Percentiles rank a stretch among this genome's conserved stretches.
These are phyloP conservation scores for Mareca penelope DNA, from an alignment of 2,797 vertebrate genomes.

Conservation along the genomic window DNA sequence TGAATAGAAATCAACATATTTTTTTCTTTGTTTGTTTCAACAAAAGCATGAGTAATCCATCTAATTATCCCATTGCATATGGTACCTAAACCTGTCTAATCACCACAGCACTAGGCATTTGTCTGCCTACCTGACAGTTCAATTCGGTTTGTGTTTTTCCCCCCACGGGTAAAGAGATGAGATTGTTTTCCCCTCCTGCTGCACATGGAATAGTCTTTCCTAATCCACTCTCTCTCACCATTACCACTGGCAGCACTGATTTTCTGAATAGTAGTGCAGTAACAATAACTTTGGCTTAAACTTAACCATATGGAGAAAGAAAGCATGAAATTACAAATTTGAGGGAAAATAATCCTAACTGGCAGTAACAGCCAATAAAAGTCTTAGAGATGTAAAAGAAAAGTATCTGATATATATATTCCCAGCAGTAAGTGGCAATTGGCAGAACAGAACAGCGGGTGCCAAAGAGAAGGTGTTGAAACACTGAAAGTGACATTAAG, in stretches of 20 bases:
- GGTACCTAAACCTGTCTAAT: background rate
- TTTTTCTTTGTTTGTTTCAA: conserved; percentile 31
- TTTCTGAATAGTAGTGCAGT: background rate
- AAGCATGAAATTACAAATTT: background rate
- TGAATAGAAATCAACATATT: background rate
- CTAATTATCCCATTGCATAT: background rate
- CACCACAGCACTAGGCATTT: conserved; percentile 26
- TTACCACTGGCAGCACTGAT: background rate
- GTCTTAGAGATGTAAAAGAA: background rate
- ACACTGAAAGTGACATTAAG: conserved; percentile 2
- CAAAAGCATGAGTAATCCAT: conserved; percentile 14
- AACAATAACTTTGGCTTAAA: background rate
- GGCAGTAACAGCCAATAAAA: background rate
- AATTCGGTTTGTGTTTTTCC: background rate
- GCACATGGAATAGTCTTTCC: background rate
- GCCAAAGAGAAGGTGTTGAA: background rate
- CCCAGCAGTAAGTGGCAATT: conserved; percentile 25
- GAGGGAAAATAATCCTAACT: background rate
- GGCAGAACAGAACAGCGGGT: conserved; percentile 41
- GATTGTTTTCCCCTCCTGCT: background rate
- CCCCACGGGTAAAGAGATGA: background rate
- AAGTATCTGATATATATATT: background rate
- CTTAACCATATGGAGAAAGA: background rate
- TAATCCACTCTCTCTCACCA: background rate
- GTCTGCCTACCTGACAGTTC: background rate